Percentiles rank a stretch among this genome's conserved stretches.
Conservation (phyloP, 2,888 invertebrate species). For the Germaria angustata region DNA sequence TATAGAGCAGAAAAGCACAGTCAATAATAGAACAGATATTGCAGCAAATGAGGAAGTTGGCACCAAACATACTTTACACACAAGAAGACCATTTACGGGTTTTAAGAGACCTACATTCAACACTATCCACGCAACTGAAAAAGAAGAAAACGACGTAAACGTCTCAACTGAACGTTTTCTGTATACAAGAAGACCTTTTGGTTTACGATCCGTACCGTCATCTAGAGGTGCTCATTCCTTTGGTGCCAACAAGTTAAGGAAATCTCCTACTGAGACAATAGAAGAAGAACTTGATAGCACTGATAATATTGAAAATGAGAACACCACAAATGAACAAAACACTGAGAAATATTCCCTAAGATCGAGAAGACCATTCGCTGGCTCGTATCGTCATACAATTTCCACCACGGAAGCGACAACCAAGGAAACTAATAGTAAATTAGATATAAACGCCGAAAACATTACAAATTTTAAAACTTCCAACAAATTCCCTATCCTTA, state of each 20-base stretch:
- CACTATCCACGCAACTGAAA: background rate
- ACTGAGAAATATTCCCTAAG: conserved; percentile 15
- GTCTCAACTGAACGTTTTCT: background rate
- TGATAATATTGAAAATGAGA: background rate
- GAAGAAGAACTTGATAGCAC: background rate
- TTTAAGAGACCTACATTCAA: background rate
- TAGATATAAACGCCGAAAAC: background rate
- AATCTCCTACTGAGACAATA: background rate
- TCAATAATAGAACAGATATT: background rate
- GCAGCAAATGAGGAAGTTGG: background rate
- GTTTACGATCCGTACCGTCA: background rate
- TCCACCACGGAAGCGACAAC: background rate
- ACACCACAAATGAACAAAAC: background rate
- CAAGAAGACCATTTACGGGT: background rate
- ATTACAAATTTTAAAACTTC: background rate
- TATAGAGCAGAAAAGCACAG: background rate
- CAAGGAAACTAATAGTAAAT: background rate
- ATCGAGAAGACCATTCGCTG: conserved; percentile 17
- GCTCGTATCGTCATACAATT: conserved; percentile 27
- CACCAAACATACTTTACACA: background rate
- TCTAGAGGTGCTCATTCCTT: background rate
- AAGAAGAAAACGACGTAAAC: background rate
- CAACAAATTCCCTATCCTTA: background rate
- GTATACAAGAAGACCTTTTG: background rate
- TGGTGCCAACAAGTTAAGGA: background rate